Conservation (phyloP, 2,113 vertebrate species). For the Sylvietta virens region DNA sequence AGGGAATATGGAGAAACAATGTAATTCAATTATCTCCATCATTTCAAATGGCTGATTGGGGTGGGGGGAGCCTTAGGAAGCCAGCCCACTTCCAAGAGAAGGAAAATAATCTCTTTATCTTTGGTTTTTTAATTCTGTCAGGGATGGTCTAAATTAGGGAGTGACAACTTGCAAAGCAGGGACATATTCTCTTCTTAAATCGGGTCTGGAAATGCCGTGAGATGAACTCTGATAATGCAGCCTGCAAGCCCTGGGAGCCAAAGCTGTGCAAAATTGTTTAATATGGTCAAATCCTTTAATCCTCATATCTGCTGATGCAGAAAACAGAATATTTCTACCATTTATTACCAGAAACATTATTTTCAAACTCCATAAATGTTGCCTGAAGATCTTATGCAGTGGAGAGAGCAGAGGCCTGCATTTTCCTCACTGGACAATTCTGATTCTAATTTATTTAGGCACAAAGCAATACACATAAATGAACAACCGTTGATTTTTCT, state of each 20-base stretch:
- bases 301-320: conserved; percentile 80
- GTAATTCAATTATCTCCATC: conserved; percentile 72
- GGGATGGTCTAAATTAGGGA: conserved; percentile 73
- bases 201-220: conserved; percentile 70
- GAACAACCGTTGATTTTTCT: conserved; percentile 45
- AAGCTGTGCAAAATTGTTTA: conserved; percentile 79
- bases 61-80: conserved; percentile 38
- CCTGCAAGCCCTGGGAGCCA: conserved; percentile 70
- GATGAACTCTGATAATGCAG: conserved; percentile 74
- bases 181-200: conserved; percentile 72
- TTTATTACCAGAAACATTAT: conserved; percentile 79
- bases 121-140: conserved; percentile 60
- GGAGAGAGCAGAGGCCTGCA: conserved; percentile 45
- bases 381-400: conserved; percentile 62
- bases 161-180: conserved; percentile 72
- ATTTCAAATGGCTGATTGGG: conserved; percentile 65
- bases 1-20: conserved; percentile 16
- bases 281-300: conserved; percentile 78
- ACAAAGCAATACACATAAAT: conserved; percentile 52
- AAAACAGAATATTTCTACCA: conserved; percentile 78
- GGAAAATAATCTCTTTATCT: conserved; percentile 67
- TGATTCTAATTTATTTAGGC: conserved; percentile 73
- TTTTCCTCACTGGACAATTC: conserved; percentile 60
- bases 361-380: conserved; percentile 70
- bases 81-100: conserved; percentile 53